Percentiles rank a stretch among this genome's conserved stretches.
Conservation (phyloP, 2,797 vertebrate species). For the Trachops cirrhosus region DNA sequence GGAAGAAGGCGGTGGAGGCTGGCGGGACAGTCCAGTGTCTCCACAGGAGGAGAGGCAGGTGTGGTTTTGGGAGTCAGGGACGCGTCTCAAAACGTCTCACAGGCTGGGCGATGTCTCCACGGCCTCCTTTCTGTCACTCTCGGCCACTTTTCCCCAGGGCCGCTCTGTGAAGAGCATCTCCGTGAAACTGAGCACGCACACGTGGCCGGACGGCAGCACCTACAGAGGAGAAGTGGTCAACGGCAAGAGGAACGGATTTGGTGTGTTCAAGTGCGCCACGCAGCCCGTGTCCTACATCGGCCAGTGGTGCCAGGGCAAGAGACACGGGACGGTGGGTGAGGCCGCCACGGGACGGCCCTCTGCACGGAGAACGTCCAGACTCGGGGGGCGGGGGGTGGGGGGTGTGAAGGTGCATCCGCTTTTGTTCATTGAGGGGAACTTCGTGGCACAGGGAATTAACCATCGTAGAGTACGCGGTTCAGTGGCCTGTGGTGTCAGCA, state of each 20-base stretch:
- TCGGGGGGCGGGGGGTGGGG: accelerated
- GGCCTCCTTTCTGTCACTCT: not conserved
- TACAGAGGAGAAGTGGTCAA: slow-evolving; percentile 88
- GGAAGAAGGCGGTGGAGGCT: not conserved
- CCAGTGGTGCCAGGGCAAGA: slow-evolving; percentile 88
- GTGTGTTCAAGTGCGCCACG: slow-evolving; percentile 84
- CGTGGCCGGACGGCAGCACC: slow-evolving; percentile 89
- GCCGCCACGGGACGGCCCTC: accelerated
- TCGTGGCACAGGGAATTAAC: accelerated
- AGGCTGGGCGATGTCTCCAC: accelerated
- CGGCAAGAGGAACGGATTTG: slow-evolving; percentile 88
- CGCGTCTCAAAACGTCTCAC: accelerated
- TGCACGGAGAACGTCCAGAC: accelerated
- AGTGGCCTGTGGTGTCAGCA: too few relatives aligned
- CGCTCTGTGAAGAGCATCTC: slow-evolving; percentile 88
- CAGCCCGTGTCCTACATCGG: slow-evolving; percentile 85
- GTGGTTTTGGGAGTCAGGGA: accelerated
- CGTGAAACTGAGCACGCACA: slow-evolving; percentile 86
- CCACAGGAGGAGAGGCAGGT: not conserved
- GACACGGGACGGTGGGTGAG: slow-evolving; percentile 90
- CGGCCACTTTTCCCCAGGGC: slow-evolving; percentile 83
- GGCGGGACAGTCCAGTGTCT: accelerated
- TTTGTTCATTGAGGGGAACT: not conserved
- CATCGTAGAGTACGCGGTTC: not conserved
- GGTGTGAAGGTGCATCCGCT: not conserved